These are phyloP conservation scores for Geotrupes spiniger DNA, from an alignment of 2,888 invertebrate species.

Conservation along the genomic window DNA sequence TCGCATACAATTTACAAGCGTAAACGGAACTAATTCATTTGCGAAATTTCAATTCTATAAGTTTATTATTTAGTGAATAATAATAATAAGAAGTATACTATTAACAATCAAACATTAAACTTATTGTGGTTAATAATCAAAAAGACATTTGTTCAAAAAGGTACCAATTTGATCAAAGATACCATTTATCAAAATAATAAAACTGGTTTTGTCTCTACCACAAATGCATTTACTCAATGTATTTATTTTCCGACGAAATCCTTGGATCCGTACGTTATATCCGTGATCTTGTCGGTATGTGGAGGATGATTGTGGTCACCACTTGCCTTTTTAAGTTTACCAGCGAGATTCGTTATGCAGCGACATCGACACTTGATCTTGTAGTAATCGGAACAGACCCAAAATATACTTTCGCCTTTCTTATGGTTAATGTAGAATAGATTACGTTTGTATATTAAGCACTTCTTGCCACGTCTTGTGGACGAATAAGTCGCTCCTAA, in stretches of 20 bases:
- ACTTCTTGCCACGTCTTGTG: constrained; percentile 34
- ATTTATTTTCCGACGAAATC: neutral
- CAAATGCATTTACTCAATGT: no score
- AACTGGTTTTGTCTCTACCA: no score
- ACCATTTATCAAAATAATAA: no score
- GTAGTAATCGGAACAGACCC: constrained; percentile 38
- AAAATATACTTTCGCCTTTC: constrained; percentile 33
- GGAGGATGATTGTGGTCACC: constrained; percentile 35
- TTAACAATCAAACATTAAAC: no score
- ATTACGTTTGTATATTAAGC: constrained; percentile 35
- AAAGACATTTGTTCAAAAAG: no score
- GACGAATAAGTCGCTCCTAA: constrained; percentile 20
- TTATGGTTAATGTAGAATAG: constrained; percentile 36
- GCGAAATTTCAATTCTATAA: no score
- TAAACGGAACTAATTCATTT: no score
- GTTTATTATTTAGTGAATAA: no score
- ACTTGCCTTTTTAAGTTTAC: constrained; percentile 25
- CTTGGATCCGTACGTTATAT: neutral
- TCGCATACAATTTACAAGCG: no score
- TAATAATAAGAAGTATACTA: no score
- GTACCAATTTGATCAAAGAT: no score
- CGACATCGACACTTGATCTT: constrained; percentile 38
- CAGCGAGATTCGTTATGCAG: constrained; percentile 32
- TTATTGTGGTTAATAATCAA: no score
- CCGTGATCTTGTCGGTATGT: constrained; percentile 24